A percentile compares a stretch with the other conserved stretches of the same genome.
These are phyloP conservation scores for Lordiphosa clarofinis DNA, from an alignment of 1,140 invertebrate genomes.

Conservation along the genomic window DNA sequence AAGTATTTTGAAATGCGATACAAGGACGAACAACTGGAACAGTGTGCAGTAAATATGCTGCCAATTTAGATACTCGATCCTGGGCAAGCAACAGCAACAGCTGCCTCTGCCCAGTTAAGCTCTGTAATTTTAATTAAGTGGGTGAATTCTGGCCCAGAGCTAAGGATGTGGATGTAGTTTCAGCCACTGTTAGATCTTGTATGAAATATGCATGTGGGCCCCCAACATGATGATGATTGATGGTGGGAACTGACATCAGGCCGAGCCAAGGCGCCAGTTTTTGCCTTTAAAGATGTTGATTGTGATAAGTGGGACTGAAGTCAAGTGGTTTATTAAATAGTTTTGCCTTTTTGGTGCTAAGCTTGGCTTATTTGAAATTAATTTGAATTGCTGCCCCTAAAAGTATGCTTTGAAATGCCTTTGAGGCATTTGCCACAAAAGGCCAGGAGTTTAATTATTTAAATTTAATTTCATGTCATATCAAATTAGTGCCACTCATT, in stretches of 20 bases:
- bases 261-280: slow-evolving; percentile 1
- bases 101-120: slow-evolving; percentile 17
- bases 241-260: slow-evolving; percentile 36
- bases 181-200: slow-evolving; percentile 2
- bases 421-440: slow-evolving; percentile 21
- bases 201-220: slow-evolving; percentile 41
- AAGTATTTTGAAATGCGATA: slow-evolving; percentile 27
- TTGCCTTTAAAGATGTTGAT: too few relatives aligned
- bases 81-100: slow-evolving; percentile 7
- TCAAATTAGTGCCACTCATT: slow-evolving; percentile 75
- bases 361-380: slow-evolving; percentile 10
- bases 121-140: slow-evolving; percentile 53
- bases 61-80: slow-evolving; percentile 26
- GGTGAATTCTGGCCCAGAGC: slow-evolving; percentile 11
- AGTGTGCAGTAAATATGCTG: slow-evolving; percentile 24
- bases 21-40: slow-evolving; percentile 21
- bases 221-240: slow-evolving; percentile 44
- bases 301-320: slow-evolving; percentile 1
- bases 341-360: slow-evolving; percentile 2
- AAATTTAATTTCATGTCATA: slow-evolving; percentile 74
- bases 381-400: slow-evolving; percentile 1
- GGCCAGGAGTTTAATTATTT: slow-evolving; percentile 69
- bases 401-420: slow-evolving; percentile 10
- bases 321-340: too few relatives aligned
- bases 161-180: not conserved